phyloP scores from a whole-genome alignment of 2,797 vertebrate genomes.

The Neosilurus hyrtlii region DNA sequence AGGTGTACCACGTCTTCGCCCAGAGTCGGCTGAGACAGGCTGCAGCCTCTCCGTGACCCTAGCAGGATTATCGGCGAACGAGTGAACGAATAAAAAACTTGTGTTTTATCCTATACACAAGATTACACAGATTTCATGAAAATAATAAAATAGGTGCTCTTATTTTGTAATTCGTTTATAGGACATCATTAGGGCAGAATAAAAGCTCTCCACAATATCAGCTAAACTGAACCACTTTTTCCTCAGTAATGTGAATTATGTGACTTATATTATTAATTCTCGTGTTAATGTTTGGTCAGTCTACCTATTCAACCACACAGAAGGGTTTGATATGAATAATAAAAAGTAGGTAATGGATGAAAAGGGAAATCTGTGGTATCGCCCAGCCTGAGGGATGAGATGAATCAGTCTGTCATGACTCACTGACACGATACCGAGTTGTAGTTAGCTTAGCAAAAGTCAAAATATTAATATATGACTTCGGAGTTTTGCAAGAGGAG shows the following conservation, averaged over 20 bases:
- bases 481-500: not conserved
- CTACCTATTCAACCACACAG: too few species aligned
- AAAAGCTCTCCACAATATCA: not conserved
- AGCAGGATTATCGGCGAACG: too few species aligned
- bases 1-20: too few species aligned
- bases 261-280: not conserved
- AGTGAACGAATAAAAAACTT: too few species aligned
- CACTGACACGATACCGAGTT: not conserved
- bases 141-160: too few species aligned
- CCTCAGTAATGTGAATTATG: not conserved
- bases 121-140: too few species aligned
- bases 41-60: too few species aligned
- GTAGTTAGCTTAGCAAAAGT: slow-evolving; percentile 10
- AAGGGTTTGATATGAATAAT: not conserved
- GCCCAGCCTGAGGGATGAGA: not conserved
- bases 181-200: not conserved
- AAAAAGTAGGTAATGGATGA: not conserved
- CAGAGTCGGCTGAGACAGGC: too few species aligned
- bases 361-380: not conserved
- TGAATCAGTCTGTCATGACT: not conserved
- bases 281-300: not conserved
- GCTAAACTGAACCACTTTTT: not conserved
- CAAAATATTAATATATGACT: slow-evolving; percentile 3
- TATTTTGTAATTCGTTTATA: too few species aligned
- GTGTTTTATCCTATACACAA: too few species aligned